Evolutionary conservation across 2,888 invertebrate species (phyloP), one percentile per base, ranked within the genome.

Genomic region (Melolontha melolontha): DNA sequence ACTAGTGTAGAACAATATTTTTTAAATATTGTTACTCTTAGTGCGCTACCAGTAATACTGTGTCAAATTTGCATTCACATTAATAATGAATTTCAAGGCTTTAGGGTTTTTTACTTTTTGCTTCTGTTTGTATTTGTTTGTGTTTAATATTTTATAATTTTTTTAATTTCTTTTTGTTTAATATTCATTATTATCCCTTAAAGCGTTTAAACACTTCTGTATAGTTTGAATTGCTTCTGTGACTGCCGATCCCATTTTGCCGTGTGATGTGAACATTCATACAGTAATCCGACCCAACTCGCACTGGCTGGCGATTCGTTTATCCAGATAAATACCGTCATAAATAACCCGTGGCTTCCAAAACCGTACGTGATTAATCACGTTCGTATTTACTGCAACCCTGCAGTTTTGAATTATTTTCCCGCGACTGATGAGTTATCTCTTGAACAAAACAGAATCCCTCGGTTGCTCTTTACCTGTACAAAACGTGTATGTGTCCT

Each of bases 301-400:
- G 42, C 22, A 22, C 42, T 44, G 11, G 44, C 44, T 57, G 44
- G 57, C 44, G 42, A 57, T 79, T 77, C 77, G 76, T 77, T 78
- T 77, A 76, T 77, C 75, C 77, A 75, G 76, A 79, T 77, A 79
- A 79, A 78, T 78, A 78, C 76, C 69, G 73, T 75, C 75, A 78
- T 79, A 79, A 80, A 80, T 79, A 80, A 80, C 77, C 73, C 75
- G 76, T 73, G 77, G 76, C 79, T 77, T 77, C 80, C 79, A 79
- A 79, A 79, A 79, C 75, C 76, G 74, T 73, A 74, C 74, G 76
- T 78, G 77, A 80, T 81, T 80, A 80, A 81, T 81, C 79, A 79
- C 75, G 76, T 74, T 75, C 72, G 78, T 78, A 79, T 79, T 78
- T 78, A 79, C 78, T 76, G 76, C 74, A 72, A 74, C 73, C 73